Base-by-base conservation (phyloP, 2,888 invertebrate species). In the Drosophila quasianomalipes region DNA sequence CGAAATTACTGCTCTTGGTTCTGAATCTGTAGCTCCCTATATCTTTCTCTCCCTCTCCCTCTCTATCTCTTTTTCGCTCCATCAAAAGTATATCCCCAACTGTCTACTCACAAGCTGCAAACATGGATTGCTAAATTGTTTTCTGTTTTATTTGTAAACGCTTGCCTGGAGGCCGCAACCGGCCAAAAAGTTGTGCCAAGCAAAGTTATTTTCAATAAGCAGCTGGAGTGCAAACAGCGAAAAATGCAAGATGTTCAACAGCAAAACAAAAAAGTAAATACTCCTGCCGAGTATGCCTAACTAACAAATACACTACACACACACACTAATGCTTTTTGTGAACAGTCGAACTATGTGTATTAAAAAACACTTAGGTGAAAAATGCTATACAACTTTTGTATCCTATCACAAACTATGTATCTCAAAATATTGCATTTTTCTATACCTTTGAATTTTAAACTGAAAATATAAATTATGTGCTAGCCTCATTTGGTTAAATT, bases 191-290 rank as follows among this genome's bases (percentile, higher is more conserved):
- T 86, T 79, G 76, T 39, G 61, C 61, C 57, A 51, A 61, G 70
- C 64, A 70, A 86, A 89, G 82, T 89, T 79, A 79, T 89, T 82
- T 89, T 85, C 89, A 86, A 85, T 89, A 85, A 76, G 86, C 77
- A 63, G 69, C 74, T 26, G 59, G 57, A 62, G 71, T 72, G 70
- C 61, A 71, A 62, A 62, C 55, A 70, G 62, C 67, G 63, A 26
- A 72, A 75, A 73, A 67, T 70, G 58, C 71, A 76, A 70, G 65
- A 52, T 65, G 51, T 53, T 65, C 26, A 61, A 64, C 53, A 47
- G 64, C 41, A 37, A 26, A 37, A 37, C 12, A 4, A 28, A 19
- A 12, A 6, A n/a, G 14, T 3, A 30, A 39, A n/a, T 9, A 39
- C 22, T 19, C 7, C 14, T 19, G 4, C 4, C 5, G 19, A 33